Base-by-base conservation (phyloP, 2,113 vertebrate genomes). In the Andinoacara biseriatus region DNA sequence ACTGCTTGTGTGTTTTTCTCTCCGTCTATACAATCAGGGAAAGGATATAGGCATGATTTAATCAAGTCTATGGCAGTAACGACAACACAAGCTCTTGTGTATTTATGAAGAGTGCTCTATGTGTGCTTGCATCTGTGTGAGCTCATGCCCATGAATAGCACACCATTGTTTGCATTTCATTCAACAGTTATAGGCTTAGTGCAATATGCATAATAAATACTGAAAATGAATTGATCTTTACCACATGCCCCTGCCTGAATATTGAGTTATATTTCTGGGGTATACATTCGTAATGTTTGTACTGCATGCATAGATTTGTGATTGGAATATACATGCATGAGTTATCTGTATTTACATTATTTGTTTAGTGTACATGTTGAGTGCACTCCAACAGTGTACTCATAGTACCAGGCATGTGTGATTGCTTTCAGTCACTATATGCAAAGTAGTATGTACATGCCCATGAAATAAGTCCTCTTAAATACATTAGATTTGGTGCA, bases 161-260 rank as follows among this genome's bases (percentile, higher is more conserved):
- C 77, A 81, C 88, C 87, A 85, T 85, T 94, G 91, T 93, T 94
- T 94, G 91, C 90, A 90, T 92, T 94, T 89, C 90, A 92, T 91
- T 91, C 87, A 89, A 78, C 89, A 92, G 87, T 90, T 92, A 90
- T 79, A 76, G 90, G 84, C 88, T 90, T 88, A 93, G 92, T 80
- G 82, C 87, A 81, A 90, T 92, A 93, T 85, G 86, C 92, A 92
- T 92, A 91, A 94, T 94, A 94, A 94, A 93, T 92, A 93, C 61
- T 78, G 88, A 91, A 92, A 92, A 94, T 93, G 88, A 92, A 93
- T 93, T 94, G 93, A 94, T 94, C 92, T 86, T 87, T 91, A 91
- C 89, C 91, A 89, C 89, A 92, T 89, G 91, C 81, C 77, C n/a
- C 3, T 29, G 82, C 83, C 84, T 83, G 90, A 80, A 82, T 90